A percentile compares a stretch with the other conserved stretches of the same genome.
Conservation (phyloP, 2,888 invertebrate species). For the Thyatira batis region DNA sequence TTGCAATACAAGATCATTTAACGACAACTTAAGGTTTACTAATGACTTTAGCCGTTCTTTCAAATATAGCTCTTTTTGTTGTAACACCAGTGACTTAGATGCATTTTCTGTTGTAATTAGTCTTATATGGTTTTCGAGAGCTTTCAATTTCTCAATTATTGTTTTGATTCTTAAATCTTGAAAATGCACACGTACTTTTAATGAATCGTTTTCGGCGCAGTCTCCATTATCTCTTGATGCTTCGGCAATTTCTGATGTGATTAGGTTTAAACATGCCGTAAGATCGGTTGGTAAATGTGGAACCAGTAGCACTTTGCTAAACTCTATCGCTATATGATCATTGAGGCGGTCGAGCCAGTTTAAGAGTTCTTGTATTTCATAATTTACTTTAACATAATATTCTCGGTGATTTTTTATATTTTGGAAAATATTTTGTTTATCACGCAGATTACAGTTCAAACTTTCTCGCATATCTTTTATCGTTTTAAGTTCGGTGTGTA, state of each 20-base stretch:
- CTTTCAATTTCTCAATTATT: slow-evolving; percentile 34
- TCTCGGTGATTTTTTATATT: slow-evolving; percentile 37
- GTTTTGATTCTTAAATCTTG: slow-evolving; percentile 31
- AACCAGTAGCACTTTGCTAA: slow-evolving; percentile 27
- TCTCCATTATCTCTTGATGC: slow-evolving; percentile 15
- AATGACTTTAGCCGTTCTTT: slow-evolving; percentile 39
- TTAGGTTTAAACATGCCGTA: slow-evolving; percentile 26
- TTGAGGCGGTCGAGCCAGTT: slow-evolving; percentile 45
- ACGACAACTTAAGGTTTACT: slow-evolving; percentile 34
- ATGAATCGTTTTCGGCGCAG: background rate
- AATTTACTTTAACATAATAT: slow-evolving; percentile 27
- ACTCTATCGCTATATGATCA: slow-evolving; percentile 34
- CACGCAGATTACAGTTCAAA: slow-evolving; percentile 28
- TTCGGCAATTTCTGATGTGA: slow-evolving; percentile 32
- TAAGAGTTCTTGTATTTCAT: slow-evolving; percentile 46
- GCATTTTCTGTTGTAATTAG: slow-evolving; percentile 26
- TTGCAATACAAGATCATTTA: slow-evolving; percentile 23
- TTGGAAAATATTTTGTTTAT: slow-evolving; percentile 33
- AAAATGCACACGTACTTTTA: slow-evolving; percentile 6
- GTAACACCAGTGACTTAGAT: slow-evolving; percentile 30
- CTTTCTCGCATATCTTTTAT: slow-evolving; percentile 37
- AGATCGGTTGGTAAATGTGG: slow-evolving; percentile 28
- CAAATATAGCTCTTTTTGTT: slow-evolving; percentile 42
- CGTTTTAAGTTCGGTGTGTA: slow-evolving; percentile 28
- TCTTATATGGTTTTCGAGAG: slow-evolving; percentile 31